Percentiles rank a stretch among this genome's conserved stretches.
phyloP scores from a whole-genome alignment of 2,888 invertebrate genomes.

The Panzeria rudis region DNA sequence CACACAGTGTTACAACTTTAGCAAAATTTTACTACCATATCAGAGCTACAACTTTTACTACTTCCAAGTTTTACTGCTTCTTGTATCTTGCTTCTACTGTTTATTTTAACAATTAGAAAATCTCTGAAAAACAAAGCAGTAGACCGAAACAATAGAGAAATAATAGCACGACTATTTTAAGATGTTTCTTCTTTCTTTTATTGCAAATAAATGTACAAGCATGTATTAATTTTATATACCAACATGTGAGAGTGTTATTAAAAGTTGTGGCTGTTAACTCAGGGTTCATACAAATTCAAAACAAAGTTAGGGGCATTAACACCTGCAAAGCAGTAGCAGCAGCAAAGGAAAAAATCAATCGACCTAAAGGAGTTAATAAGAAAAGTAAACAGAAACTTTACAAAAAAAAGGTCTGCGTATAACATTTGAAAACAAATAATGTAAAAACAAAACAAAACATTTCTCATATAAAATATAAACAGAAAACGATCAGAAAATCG shows the following conservation, averaged over 20 bases:
- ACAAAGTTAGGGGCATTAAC: conserved; percentile 61
- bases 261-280: conserved; percentile 44
- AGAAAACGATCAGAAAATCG: neutral
- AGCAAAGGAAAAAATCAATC: conserved; percentile 8
- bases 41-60: conserved; percentile 5
- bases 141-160: conserved; percentile 48
- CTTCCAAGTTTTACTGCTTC: neutral
- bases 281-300: conserved; percentile 54
- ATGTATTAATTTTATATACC: neutral
- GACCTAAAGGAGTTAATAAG: neutral
- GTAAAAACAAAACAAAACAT: neutral
- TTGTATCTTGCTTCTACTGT: conserved; percentile 5
- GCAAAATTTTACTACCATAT: conserved; percentile 11
- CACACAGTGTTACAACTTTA: conserved; percentile 2
- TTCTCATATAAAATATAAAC: neutral
- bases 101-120: conserved; percentile 20
- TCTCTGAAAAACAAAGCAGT: conserved; percentile 16
- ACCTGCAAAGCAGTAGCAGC: conserved; percentile 38
- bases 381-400: neutral
- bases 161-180: conserved; percentile 11
- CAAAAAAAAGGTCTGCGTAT: neutral
- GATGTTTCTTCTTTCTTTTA: neutral
- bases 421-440: neutral
- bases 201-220: neutral
- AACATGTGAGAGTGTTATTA: conserved; percentile 3